A percentile compares a stretch with the other conserved stretches of the same genome.
Evolutionary conservation across 2,888 invertebrate species (phyloP).

Genomic region (Dusona sp.): DNA sequence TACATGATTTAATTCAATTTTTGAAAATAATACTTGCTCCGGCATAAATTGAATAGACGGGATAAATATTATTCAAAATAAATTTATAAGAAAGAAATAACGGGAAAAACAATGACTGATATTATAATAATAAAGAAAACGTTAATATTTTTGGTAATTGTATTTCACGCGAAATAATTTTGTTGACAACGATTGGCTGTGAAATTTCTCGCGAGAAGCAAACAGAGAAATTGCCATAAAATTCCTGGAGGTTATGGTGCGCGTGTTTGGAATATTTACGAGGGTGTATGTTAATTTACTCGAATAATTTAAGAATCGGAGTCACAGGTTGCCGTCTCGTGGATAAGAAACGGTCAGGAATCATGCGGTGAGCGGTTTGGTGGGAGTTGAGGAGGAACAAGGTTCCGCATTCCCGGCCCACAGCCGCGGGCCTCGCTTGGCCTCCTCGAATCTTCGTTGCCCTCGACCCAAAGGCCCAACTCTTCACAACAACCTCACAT

Average conservation of each 20-base stretch:
- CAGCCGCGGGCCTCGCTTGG: slow-evolving; percentile 80
- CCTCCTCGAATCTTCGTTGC: slow-evolving; percentile 71
- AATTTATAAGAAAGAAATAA: not conserved
- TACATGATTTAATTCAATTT: no score
- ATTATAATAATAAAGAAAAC: not conserved
- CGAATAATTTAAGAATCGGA: not conserved
- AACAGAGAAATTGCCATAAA: slow-evolving; percentile 8
- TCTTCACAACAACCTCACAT: slow-evolving; percentile 40
- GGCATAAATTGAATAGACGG: not conserved
- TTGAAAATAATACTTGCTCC: not conserved
- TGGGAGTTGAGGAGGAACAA: slow-evolving; percentile 70
- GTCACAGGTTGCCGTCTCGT: slow-evolving; percentile 30
- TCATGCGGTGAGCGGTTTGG: slow-evolving; percentile 51
- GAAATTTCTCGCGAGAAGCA: not conserved
- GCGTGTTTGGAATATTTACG: slow-evolving; percentile 7
- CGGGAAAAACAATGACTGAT: not conserved
- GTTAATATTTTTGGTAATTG: not conserved
- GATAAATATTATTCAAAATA: not conserved
- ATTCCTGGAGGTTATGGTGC: not conserved
- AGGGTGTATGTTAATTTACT: slow-evolving; percentile 7
- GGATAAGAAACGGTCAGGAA: slow-evolving; percentile 14
- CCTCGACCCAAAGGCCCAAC: slow-evolving; percentile 64
- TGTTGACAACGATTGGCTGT: not conserved
- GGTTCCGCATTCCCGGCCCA: slow-evolving; percentile 84
- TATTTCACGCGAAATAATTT: not conserved